Evolutionary conservation across 2,113 vertebrate species (phyloP).

Genomic region (Tachysurus fulvidraco): DNA sequence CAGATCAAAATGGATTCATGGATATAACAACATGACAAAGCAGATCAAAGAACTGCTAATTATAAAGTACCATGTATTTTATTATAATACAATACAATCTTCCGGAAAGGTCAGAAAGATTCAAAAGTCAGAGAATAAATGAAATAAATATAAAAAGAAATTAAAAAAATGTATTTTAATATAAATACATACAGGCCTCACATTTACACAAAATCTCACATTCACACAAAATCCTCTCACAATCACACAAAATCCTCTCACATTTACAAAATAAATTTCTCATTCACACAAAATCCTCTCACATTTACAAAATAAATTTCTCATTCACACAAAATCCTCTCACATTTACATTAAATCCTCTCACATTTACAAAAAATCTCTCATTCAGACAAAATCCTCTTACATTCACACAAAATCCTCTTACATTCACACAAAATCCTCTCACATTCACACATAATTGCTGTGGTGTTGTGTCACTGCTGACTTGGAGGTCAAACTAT

Average conservation of each 20-base stretch:
- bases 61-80: background rate
- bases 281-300: background rate
- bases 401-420: no score
- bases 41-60: no score
- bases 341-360: background rate
- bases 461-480: fast-evolving
- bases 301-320: background rate
- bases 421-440: no score
- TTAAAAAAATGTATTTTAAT: no score
- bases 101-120: no score
- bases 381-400: no score
- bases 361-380: background rate
- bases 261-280: background rate
- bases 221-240: background rate
- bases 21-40: background rate
- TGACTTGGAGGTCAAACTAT: background rate
- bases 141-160: no score
- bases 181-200: background rate
- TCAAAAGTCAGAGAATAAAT: no score
- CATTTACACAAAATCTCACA: background rate
- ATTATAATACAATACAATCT: no score
- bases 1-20: background rate
- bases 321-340: background rate
- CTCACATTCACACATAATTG: background rate
- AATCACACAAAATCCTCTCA: background rate